phyloP scores from a whole-genome alignment of 2,888 invertebrate genomes.

The Ornithoptera alexandrae region DNA sequence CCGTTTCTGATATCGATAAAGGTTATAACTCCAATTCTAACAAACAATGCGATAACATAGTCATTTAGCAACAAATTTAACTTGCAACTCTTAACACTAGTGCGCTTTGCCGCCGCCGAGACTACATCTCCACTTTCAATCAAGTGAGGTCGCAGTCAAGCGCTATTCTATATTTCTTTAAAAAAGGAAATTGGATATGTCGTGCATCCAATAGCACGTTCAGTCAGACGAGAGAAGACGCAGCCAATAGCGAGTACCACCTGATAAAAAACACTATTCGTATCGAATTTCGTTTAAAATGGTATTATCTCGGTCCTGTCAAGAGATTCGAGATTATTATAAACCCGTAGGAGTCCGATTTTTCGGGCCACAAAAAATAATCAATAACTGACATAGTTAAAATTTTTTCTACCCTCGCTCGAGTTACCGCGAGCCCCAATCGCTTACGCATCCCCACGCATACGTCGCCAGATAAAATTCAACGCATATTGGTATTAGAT shows the following conservation, averaged over 20 bases:
- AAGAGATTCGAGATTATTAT: not conserved
- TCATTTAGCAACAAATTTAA: no score
- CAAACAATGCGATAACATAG: no score
- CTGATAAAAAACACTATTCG: not conserved
- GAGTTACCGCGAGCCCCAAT: not conserved
- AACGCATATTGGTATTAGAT: slow-evolving; percentile 18
- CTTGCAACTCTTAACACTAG: no score
- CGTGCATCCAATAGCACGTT: not conserved
- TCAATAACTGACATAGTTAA: slow-evolving; percentile 7
- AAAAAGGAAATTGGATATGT: no score
- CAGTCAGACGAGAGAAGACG: not conserved
- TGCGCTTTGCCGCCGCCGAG: no score
- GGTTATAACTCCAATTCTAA: no score
- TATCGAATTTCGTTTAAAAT: not conserved
- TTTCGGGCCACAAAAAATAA: not conserved
- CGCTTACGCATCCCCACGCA: slow-evolving; percentile 9
- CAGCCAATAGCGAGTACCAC: not conserved
- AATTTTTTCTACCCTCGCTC: not conserved
- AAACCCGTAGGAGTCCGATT: not conserved
- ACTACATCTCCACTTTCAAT: no score
- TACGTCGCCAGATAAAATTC: slow-evolving; percentile 13
- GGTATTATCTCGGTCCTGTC: not conserved
- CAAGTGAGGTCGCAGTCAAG: no score
- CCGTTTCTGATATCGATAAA: no score
- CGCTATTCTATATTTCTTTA: no score